Percentiles rank a stretch among this genome's conserved stretches.
These are phyloP conservation scores for Sycophaga agraensis DNA, from an alignment of 1,140 invertebrate genomes.

Conservation along the genomic window DNA sequence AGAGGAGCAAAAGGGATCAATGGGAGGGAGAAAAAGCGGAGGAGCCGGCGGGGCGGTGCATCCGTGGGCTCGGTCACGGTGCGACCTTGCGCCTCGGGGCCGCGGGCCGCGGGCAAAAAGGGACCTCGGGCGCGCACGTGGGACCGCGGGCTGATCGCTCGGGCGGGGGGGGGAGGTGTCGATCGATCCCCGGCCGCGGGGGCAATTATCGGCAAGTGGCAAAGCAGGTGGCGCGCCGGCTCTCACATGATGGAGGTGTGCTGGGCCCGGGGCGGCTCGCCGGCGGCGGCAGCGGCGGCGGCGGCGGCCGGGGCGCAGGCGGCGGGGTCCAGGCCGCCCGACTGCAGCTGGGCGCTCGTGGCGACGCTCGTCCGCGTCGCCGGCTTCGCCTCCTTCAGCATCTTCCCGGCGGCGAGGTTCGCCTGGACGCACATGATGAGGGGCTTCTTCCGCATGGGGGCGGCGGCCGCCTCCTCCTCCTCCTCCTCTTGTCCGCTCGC, in stretches of 20 bases:
- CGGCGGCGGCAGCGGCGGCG: slow-evolving; percentile 26
- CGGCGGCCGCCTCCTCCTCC: background rate
- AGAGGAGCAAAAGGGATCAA: background rate
- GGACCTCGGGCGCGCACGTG: too few species aligned
- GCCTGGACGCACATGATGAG: slow-evolving; percentile 49
- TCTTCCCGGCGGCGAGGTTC: slow-evolving; percentile 51
- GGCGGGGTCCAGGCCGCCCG: background rate
- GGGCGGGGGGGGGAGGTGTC: too few species aligned
- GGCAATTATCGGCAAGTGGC: too few species aligned
- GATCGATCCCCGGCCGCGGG: too few species aligned
- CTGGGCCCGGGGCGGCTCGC: slow-evolving; percentile 42
- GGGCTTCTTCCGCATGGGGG: slow-evolving; percentile 10
- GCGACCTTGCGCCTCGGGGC: background rate
- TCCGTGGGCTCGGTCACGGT: too few species aligned
- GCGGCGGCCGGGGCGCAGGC: too few species aligned
- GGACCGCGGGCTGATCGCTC: too few species aligned
- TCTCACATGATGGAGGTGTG: slow-evolving; percentile 57
- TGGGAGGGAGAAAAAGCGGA: background rate
- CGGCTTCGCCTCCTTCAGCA: slow-evolving; percentile 44
- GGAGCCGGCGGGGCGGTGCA: background rate
- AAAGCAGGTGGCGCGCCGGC: background rate
- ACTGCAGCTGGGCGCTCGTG: slow-evolving; percentile 6
- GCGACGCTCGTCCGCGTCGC: too few species aligned
- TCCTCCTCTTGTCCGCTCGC: too few species aligned
- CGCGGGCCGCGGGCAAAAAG: background rate